Conservation (phyloP, 2,888 invertebrate genomes). For the Masnerella sp. region DNA sequence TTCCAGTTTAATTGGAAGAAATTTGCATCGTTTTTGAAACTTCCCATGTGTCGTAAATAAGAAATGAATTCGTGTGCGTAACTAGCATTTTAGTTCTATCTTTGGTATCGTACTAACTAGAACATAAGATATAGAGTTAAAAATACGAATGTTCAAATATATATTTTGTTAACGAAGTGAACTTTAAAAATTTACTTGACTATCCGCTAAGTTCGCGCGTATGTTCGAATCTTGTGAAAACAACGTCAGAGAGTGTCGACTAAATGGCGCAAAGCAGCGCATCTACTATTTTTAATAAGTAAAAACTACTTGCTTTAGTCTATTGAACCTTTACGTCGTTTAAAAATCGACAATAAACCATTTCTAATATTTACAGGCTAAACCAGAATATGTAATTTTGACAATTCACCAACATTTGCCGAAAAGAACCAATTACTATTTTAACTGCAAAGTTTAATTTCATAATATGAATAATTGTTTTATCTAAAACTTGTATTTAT, state of each 20-base stretch:
- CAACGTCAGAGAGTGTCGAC: slow-evolving; percentile 12
- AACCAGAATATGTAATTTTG: no score
- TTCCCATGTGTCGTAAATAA: slow-evolving; percentile 14
- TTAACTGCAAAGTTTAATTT: no score
- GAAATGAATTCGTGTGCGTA: slow-evolving; percentile 20
- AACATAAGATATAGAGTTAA: slow-evolving; percentile 30
- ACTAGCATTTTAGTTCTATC: slow-evolving; percentile 34
- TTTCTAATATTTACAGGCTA: no score
- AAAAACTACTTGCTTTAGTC: no score
- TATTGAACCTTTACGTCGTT: no score
- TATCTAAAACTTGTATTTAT: no score
- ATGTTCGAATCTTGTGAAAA: slow-evolving; percentile 30
- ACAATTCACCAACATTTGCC: no score
- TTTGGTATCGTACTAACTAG: slow-evolving; percentile 41
- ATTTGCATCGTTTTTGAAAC: slow-evolving; percentile 31
- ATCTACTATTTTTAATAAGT: not conserved
- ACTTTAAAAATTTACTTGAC: slow-evolving; percentile 24
- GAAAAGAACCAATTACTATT: no score
- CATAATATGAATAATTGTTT: no score
- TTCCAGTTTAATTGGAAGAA: no score
- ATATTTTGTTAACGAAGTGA: slow-evolving; percentile 19
- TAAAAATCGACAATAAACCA: no score
- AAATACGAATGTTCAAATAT: slow-evolving; percentile 39
- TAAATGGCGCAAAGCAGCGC: not conserved
- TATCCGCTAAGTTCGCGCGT: slow-evolving; percentile 16